Evolutionary conservation across 2,113 vertebrate genomes (phyloP).

Genomic region (Hylia prasina): DNA sequence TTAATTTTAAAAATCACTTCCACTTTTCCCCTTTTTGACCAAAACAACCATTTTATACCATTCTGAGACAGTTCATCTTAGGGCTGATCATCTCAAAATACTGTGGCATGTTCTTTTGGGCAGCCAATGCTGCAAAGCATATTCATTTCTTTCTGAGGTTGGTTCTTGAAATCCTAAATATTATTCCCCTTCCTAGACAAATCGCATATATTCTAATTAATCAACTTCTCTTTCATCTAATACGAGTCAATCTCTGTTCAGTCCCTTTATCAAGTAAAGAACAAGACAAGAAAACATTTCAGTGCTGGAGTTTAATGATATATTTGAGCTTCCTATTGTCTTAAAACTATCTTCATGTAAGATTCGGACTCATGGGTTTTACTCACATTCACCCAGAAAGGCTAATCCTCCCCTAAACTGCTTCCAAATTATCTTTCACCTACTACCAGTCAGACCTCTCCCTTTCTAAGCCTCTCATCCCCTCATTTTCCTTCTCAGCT

Average conservation of each 20-base stretch:
- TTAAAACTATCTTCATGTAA: background rate
- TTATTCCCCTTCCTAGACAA: background rate
- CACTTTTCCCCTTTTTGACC: background rate
- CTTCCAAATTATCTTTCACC: background rate
- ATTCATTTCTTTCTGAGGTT: background rate
- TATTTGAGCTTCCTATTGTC: background rate
- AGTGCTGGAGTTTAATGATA: background rate
- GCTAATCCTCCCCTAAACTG: background rate
- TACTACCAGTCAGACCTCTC: background rate
- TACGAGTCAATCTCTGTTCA: background rate
- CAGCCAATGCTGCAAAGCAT: background rate
- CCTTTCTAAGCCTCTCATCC: background rate
- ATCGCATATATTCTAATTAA: background rate
- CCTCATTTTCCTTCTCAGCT: background rate
- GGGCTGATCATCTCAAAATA: background rate
- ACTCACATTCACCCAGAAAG: background rate
- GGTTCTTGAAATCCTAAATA: background rate
- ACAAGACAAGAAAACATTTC: background rate
- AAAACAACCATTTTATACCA: background rate
- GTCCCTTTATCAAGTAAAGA: background rate
- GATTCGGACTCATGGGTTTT: background rate
- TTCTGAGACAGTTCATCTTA: background rate
- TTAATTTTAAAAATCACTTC: background rate
- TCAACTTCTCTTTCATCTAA: background rate
- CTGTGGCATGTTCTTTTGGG: background rate